Evolutionary conservation across 2,113 vertebrate species (phyloP).

Genomic region (Prolemur simus): DNA sequence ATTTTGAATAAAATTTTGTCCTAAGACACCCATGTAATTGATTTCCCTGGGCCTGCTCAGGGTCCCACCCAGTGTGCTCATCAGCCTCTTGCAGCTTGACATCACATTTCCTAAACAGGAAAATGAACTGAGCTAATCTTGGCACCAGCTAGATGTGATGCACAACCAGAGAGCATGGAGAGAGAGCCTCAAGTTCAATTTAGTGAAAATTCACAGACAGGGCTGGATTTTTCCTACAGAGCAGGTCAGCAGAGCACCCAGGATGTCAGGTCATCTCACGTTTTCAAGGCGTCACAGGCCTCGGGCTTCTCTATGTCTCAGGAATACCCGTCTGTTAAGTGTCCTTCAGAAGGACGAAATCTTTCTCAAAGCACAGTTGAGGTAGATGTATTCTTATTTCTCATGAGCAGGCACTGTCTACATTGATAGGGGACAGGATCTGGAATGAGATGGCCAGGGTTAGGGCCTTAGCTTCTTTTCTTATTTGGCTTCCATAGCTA

Average conservation of each 20-base stretch:
- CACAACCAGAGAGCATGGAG: background rate
- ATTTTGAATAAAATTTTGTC: conserved; percentile 21
- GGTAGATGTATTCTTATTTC: background rate
- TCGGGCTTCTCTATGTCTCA: background rate
- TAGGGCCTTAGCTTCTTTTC: background rate
- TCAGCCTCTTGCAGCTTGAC: conserved; percentile 1
- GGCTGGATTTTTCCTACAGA: background rate
- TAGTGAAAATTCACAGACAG: background rate
- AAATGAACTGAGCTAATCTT: background rate
- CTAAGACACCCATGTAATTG: conserved; percentile 2
- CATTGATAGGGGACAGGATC: background rate
- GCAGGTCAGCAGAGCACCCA: background rate
- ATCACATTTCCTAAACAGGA: conserved; percentile 39
- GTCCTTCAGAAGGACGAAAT: background rate
- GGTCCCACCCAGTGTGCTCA: background rate
- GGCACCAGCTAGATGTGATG: background rate
- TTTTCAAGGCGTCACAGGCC: background rate
- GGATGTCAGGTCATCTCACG: background rate
- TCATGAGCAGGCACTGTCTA: background rate
- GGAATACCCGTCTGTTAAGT: background rate
- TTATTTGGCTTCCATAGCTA: background rate
- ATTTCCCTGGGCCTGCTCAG: background rate
- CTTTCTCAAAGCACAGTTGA: background rate
- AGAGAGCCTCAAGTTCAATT: background rate
- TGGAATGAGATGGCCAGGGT: background rate